A percentile compares a stretch with the other conserved stretches of the same genome.
phyloP scores from a whole-genome alignment of 1,140 invertebrate species.

The Pantala flavescens region DNA sequence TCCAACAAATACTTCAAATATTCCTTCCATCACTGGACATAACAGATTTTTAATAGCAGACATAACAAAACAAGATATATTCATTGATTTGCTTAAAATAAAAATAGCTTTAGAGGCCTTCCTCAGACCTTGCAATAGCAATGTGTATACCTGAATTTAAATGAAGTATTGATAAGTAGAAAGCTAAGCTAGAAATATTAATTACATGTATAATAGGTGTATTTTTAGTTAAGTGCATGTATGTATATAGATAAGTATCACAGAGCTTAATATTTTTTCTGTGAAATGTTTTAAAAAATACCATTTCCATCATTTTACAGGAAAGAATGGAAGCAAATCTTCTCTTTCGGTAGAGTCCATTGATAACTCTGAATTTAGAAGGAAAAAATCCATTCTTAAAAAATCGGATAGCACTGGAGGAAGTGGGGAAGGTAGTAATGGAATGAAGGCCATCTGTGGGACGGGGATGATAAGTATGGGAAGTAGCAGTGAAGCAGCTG shows the following conservation, averaged over 20 bases:
- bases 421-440: not conserved
- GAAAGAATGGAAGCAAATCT: constrained; percentile 50
- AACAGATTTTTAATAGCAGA: too few species aligned
- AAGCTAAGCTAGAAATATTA: too few species aligned
- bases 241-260: too few species aligned
- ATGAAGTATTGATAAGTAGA: too few species aligned
- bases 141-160: too few species aligned
- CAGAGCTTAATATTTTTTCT: too few species aligned
- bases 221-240: too few species aligned
- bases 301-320: constrained; percentile 35
- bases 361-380: constrained; percentile 47
- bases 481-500: not conserved
- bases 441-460: not conserved
- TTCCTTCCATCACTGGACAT: not conserved
- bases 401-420: constrained; percentile 50
- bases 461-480: not conserved
- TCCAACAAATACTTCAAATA: not conserved
- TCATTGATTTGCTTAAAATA: not conserved
- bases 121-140: too few species aligned
- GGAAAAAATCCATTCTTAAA: constrained; percentile 69
- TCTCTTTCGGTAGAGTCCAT: constrained; percentile 60
- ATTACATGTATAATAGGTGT: too few species aligned
- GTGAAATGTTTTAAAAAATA: too few species aligned
- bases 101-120: not conserved
- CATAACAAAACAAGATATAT: too few species aligned